These are phyloP conservation scores for Ctena decussata DNA, from an alignment of 2,888 invertebrate species.

Conservation along the genomic window DNA sequence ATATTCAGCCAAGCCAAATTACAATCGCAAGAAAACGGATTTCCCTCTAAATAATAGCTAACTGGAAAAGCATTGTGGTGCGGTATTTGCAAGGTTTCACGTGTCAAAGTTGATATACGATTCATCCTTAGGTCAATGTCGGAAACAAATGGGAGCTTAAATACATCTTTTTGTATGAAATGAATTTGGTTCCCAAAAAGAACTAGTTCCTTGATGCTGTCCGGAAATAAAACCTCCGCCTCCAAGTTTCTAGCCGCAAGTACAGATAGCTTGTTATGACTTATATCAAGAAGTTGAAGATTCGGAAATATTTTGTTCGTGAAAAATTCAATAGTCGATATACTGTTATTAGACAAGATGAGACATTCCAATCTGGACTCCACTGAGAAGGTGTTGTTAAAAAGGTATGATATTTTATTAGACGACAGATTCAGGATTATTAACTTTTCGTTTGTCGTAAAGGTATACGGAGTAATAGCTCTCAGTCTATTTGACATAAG, in stretches of 20 bases:
- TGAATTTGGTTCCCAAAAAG: background rate
- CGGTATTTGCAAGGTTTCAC: background rate
- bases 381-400: background rate
- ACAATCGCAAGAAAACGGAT: constrained; percentile 14
- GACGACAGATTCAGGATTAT: background rate
- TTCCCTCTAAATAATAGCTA: background rate
- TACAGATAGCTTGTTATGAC: background rate
- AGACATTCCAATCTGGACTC: background rate
- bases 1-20: background rate
- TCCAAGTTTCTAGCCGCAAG: background rate
- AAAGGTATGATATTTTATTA: background rate
- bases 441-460: background rate
- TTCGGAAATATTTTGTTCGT: background rate
- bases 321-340: background rate
- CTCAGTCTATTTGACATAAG: background rate
- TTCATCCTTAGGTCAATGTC: background rate
- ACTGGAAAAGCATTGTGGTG: background rate
- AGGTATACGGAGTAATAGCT: background rate
- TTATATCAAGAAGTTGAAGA: background rate
- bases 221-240: background rate
- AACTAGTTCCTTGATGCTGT: background rate
- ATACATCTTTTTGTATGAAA: background rate
- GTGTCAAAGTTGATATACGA: background rate
- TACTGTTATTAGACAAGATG: background rate
- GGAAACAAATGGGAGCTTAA: background rate